These are phyloP conservation scores for Notothenia coriiceps DNA, from an alignment of 2,113 vertebrate species.

Conservation along the genomic window DNA sequence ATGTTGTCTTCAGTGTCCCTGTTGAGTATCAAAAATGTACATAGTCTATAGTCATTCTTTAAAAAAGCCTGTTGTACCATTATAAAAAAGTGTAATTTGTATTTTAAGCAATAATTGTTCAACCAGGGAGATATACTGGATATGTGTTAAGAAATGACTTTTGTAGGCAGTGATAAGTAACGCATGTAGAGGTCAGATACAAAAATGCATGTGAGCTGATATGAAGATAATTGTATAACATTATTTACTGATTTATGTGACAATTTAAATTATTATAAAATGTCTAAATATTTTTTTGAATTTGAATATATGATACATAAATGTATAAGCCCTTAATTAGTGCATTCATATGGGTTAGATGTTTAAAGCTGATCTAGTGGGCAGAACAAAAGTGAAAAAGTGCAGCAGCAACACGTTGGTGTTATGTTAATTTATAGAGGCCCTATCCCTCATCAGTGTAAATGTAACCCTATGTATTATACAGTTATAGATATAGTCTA, in stretches of 20 bases:
- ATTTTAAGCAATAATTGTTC: too few species aligned
- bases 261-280: background rate
- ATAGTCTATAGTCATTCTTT: too few species aligned
- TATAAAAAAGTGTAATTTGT: too few species aligned
- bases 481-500: constrained; percentile 2
- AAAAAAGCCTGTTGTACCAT: background rate
- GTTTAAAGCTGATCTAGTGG: background rate
- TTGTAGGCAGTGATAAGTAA: background rate
- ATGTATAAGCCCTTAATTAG: background rate
- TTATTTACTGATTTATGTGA: background rate
- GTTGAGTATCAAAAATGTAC: background rate
- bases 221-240: background rate
- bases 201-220: background rate
- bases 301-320: background rate
- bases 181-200: background rate
- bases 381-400: background rate
- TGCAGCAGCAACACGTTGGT: constrained; percentile 5
- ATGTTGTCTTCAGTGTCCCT: background rate
- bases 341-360: background rate
- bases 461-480: background rate
- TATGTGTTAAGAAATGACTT: background rate
- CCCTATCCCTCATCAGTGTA: background rate
- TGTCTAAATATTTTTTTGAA: background rate
- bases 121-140: background rate
- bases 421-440: constrained; percentile 9